phyloP scores from a whole-genome alignment of 2,888 invertebrate species.

The Myopa testacea region DNA sequence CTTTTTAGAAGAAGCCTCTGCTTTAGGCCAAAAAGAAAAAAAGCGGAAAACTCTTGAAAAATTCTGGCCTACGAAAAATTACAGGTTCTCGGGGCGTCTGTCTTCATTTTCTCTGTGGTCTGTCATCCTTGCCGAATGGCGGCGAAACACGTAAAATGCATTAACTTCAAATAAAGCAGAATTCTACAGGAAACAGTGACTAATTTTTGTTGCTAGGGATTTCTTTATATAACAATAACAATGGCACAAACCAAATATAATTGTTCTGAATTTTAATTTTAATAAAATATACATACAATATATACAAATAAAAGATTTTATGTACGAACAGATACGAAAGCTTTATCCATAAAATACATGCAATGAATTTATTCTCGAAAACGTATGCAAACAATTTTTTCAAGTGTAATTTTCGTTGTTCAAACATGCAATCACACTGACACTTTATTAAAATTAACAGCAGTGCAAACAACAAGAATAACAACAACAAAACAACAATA shows the following conservation, averaged over 20 bases:
- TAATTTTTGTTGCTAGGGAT: too few relatives aligned
- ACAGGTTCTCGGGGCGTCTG: too few relatives aligned
- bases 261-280: background rate
- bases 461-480: background rate
- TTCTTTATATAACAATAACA: too few relatives aligned
- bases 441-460: background rate
- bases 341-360: background rate
- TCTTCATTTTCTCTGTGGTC: background rate
- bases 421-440: background rate
- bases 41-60: too few relatives aligned
- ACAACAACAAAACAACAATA: too few relatives aligned
- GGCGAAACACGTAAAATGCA: conserved; percentile 31
- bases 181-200: background rate
- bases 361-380: background rate
- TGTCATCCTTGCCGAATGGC: background rate
- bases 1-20: conserved; percentile 26
- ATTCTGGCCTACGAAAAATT: too few relatives aligned
- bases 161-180: conserved; percentile 25
- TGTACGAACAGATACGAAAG: too few relatives aligned
- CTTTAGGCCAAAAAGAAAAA: too few relatives aligned
- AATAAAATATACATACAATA: background rate
- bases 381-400: too few relatives aligned
- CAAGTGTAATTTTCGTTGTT: background rate
- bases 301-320: too few relatives aligned
- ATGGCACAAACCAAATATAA: too few relatives aligned